Evolutionary conservation across 1,140 invertebrate species (phyloP).

Genomic region (Drosophila azteca): DNA sequence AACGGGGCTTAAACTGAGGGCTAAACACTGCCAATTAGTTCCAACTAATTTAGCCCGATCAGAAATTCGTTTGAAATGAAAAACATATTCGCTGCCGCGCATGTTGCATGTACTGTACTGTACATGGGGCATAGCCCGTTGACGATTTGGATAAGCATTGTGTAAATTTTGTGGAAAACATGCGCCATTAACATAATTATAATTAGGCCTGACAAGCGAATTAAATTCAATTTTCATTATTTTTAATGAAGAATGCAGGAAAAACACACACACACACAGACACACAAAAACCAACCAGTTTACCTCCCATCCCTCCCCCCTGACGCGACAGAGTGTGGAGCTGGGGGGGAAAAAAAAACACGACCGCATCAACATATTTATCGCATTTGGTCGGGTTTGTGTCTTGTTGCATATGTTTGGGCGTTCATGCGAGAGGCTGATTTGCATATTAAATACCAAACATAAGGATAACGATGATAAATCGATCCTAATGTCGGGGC

Average conservation of each 20-base stretch:
- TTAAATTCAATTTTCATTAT: constrained; percentile 73
- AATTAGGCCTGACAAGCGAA: constrained; percentile 67
- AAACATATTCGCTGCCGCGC: too few species aligned
- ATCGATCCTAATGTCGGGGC: constrained; percentile 49
- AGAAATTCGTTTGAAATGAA: too few species aligned
- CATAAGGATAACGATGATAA: constrained; percentile 62
- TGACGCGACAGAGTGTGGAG: too few species aligned
- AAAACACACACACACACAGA: constrained; percentile 22
- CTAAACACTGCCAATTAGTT: too few species aligned
- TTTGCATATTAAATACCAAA: constrained; percentile 59
- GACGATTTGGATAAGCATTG: constrained; percentile 41
- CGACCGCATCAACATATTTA: constrained; percentile 48
- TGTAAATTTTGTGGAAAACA: constrained; percentile 62
- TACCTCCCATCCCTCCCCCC: too few species aligned
- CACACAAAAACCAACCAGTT: too few species aligned
- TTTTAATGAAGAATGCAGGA: constrained; percentile 52
- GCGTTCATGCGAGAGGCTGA: constrained; percentile 63
- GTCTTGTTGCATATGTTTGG: constrained; percentile 68
- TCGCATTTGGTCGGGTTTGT: constrained; percentile 41
- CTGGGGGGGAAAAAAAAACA: constrained; percentile 20
- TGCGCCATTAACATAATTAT: constrained; percentile 71
- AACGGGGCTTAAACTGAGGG: too few species aligned
- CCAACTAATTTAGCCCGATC: too few species aligned
- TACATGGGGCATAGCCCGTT: constrained; percentile 1
- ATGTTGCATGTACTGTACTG: too few species aligned